phyloP scores from a whole-genome alignment of 2,797 vertebrate species.

The Melopsittacus undulatus region DNA sequence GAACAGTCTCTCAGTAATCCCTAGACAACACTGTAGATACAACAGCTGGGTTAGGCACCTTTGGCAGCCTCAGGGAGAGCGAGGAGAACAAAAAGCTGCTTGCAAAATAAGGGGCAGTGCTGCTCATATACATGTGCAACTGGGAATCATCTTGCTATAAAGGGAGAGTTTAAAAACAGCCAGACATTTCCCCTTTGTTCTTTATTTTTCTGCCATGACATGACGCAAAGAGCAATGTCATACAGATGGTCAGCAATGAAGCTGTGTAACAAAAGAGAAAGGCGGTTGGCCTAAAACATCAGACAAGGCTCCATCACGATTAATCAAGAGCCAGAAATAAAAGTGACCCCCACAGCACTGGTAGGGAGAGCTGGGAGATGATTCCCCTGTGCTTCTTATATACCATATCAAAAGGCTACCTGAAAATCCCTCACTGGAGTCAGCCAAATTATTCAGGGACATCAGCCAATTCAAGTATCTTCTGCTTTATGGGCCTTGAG shows the following conservation, averaged over 20 bases:
- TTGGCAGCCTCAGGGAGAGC: background rate
- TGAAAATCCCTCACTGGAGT: constrained; percentile 51
- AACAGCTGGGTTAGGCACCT: background rate
- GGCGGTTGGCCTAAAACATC: background rate
- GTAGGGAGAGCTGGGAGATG: background rate
- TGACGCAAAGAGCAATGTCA: background rate
- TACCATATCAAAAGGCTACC: constrained; percentile 45
- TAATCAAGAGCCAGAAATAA: constrained; percentile 42
- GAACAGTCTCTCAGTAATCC: background rate
- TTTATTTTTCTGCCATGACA: background rate
- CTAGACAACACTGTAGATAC: background rate
- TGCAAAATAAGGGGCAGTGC: background rate
- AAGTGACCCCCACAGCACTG: background rate
- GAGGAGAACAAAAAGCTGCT: background rate
- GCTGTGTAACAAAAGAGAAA: background rate
- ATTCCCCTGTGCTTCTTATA: background rate
- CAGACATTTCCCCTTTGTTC: constrained; percentile 29
- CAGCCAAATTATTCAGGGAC: constrained; percentile 49
- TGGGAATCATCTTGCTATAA: background rate
- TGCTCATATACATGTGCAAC: background rate
- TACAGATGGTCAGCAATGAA: constrained; percentile 27
- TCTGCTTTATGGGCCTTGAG: constrained; percentile 60
- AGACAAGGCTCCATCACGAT: background rate
- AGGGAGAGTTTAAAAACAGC: background rate
- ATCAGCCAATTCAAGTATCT: constrained; percentile 50